Evolutionary conservation across 2,888 invertebrate species (phyloP).

Genomic region (Teleiodes luculella): DNA sequence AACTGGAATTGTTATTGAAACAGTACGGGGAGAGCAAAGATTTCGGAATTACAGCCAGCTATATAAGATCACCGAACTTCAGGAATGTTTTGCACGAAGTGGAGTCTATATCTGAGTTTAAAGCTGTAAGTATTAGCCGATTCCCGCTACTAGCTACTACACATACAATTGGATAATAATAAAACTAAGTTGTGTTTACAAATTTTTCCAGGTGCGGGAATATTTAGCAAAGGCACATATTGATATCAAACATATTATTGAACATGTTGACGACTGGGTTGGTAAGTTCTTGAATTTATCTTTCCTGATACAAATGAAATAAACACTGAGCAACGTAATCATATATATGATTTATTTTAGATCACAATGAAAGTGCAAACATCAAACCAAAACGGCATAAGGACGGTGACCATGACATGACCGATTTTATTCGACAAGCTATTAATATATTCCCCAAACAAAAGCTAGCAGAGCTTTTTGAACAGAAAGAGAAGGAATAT

Average conservation of each 20-base stretch:
- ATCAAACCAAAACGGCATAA: slow-evolving; percentile 1
- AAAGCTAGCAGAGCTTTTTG: not conserved
- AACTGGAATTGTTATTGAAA: not conserved
- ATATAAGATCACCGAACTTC: not conserved
- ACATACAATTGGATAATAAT: no score
- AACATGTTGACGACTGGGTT: not conserved
- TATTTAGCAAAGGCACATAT: not conserved
- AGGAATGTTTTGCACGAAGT: not conserved
- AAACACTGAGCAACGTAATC: not conserved
- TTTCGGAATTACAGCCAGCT: not conserved
- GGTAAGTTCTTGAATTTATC: not conserved
- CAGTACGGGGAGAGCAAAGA: slow-evolving; percentile 7
- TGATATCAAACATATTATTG: not conserved
- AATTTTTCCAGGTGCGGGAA: not conserved
- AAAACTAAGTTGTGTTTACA: not conserved
- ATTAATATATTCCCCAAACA: not conserved
- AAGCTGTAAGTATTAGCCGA: slow-evolving; percentile 4
- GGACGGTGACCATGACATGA: not conserved
- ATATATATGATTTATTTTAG: not conserved
- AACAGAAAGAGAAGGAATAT: slow-evolving; percentile 6
- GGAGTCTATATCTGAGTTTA: slow-evolving; percentile 1
- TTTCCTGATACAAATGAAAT: not conserved
- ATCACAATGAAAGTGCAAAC: not conserved
- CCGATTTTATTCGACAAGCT: not conserved
- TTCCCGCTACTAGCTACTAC: no score